A percentile compares a stretch with the other conserved stretches of the same genome.
Evolutionary conservation across 2,888 invertebrate genomes (phyloP).

Genomic region (Diloba caeruleocephala): DNA sequence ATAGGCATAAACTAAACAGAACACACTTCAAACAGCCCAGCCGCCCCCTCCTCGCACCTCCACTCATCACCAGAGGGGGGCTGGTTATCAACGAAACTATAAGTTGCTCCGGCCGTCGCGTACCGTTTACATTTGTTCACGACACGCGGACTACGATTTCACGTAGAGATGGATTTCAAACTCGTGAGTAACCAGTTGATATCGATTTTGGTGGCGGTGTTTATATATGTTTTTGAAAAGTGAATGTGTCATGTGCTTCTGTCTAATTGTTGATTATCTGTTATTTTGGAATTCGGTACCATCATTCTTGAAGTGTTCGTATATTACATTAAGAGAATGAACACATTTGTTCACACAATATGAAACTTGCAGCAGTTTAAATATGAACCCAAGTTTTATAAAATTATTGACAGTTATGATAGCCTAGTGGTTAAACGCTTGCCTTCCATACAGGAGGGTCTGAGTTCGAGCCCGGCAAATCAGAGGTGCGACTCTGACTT

Average conservation of each 20-base stretch:
- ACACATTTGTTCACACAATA: too few relatives aligned
- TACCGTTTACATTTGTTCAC: constrained; percentile 32
- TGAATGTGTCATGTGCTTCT: constrained; percentile 22
- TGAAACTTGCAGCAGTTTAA: too few relatives aligned
- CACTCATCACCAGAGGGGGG: constrained; percentile 18
- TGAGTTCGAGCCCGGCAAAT: too few relatives aligned
- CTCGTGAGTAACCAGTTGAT: constrained; percentile 58
- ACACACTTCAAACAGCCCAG: not conserved
- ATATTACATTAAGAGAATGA: too few relatives aligned
- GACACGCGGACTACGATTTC: constrained; percentile 16
- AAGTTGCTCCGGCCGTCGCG: constrained; percentile 15
- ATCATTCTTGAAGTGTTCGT: too few relatives aligned
- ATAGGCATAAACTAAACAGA: not conserved
- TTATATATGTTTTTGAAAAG: constrained; percentile 17
- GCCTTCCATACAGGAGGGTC: too few relatives aligned
- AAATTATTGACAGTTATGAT: too few relatives aligned
- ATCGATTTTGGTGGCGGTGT: constrained; percentile 32
- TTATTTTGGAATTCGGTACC: not conserved
- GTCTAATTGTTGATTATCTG: not conserved
- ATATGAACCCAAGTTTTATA: too few relatives aligned
- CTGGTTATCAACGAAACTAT: constrained; percentile 36
- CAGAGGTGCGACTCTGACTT: too few relatives aligned
- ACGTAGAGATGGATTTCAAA: constrained; percentile 58
- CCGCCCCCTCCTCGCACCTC: not conserved
- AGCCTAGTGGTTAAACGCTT: too few relatives aligned